These are phyloP conservation scores for Papilio dardanus DNA, from an alignment of 1,140 invertebrate genomes.

Conservation along the genomic window DNA sequence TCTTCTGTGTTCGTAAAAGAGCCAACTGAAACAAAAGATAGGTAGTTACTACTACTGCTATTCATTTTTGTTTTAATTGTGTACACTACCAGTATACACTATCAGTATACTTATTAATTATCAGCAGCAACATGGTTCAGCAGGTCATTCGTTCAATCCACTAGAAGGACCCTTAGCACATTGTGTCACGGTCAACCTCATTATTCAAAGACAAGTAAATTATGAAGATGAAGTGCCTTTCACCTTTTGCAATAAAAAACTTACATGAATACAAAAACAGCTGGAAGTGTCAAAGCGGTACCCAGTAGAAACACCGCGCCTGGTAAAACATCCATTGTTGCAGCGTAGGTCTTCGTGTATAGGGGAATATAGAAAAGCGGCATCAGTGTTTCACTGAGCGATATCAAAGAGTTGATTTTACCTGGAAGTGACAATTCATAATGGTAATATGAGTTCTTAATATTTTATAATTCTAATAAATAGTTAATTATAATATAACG, in stretches of 20 bases:
- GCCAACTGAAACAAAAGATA: slow-evolving; percentile 51
- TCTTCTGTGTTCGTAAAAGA: slow-evolving; percentile 67
- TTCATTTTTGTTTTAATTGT: too few relatives aligned
- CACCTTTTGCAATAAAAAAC: slow-evolving; percentile 52
- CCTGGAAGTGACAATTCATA: slow-evolving; percentile 77
- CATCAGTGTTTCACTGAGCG: slow-evolving; percentile 86
- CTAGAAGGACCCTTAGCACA: too few relatives aligned
- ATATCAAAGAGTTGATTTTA: slow-evolving; percentile 88
- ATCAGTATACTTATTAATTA: too few relatives aligned
- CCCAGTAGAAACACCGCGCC: slow-evolving; percentile 87
- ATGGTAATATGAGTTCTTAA: background rate
- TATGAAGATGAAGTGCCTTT: too few relatives aligned
- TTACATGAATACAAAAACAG: slow-evolving; percentile 87
- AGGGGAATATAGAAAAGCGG: slow-evolving; percentile 87
- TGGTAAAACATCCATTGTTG: slow-evolving; percentile 86
- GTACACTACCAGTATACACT: too few relatives aligned
- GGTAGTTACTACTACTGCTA: background rate
- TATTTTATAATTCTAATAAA: too few relatives aligned
- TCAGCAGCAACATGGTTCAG: too few relatives aligned
- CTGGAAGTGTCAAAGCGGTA: slow-evolving; percentile 85
- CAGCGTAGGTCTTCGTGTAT: slow-evolving; percentile 85
- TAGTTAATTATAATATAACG: slow-evolving; percentile 35
- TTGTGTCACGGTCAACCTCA: too few relatives aligned
- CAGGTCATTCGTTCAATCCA: too few relatives aligned
- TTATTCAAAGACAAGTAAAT: too few relatives aligned